Evolutionary conservation across 2,888 invertebrate species (phyloP), one percentile per base, ranked within the genome.

Genomic region (Microplitis deprimator): DNA sequence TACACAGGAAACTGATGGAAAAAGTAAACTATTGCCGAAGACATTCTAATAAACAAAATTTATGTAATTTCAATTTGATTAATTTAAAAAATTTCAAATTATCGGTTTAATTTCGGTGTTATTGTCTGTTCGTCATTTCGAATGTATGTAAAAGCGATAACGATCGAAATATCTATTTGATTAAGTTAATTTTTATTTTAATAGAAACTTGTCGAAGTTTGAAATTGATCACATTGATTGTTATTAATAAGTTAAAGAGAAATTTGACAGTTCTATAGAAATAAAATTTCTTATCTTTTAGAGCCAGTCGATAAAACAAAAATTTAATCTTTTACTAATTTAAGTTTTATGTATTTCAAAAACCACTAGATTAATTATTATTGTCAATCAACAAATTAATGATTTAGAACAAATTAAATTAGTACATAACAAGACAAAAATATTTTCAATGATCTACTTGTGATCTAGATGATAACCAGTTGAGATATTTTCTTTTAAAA

Each of bases 21-120:
- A 50, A 50, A 13, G 50, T 29, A 50, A 50, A 50, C 50, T 50
- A 50, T 13, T 50, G 5, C 50, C 13, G 50, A 50, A 50, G 10
- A 50, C 50, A 50, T 50, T 50, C 5, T 50, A 50, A 50, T 50
- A 50, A 50, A 50, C 50, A 50, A 50, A 50, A 50, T 8, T 8
- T 13, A 50, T 50, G 50, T 50, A 13, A 50, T 73, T 40, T 73
- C 41, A 73, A 62, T 41, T 39, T 73, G 4, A 50, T 50, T 50
- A 13, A 50, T 50, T 50, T 50, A 13, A 13, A 50, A 13, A 50
- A 5, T 50, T 50, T 7, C 0, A 50, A 50, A 7, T 50, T 50
- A 10, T 7, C 7, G 6, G 50, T 10, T 50, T 7, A 50, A 50
- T 50, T 50, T 13, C 50, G 50, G 50, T 29, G 29, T 29, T 4